Percentiles rank a stretch among this genome's conserved stretches.
Conservation (phyloP, 2,113 vertebrate genomes). For the Ivindomyrus marchei region DNA sequence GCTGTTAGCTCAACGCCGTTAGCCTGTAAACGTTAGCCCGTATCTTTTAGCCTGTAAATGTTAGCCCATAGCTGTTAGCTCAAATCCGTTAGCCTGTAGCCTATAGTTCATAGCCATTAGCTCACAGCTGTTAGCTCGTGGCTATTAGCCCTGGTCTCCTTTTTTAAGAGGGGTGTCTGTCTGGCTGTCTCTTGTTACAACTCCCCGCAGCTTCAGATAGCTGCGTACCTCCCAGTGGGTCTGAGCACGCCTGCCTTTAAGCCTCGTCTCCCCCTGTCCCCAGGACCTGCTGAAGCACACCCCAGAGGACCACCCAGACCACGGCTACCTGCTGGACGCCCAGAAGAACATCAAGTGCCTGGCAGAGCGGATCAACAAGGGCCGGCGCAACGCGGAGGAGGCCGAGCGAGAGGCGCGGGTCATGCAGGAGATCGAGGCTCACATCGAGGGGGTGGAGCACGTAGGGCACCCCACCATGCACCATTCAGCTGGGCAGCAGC, state of each 20-base stretch:
- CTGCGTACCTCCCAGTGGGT: not conserved
- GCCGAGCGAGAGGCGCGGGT: constrained; percentile 85
- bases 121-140: not conserved
- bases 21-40: not conserved
- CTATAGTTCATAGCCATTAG: not conserved
- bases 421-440: constrained; percentile 94
- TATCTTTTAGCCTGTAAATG: not conserved
- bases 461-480: constrained; percentile 52
- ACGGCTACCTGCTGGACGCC: constrained; percentile 76
- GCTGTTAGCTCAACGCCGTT: not conserved
- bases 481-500: not conserved
- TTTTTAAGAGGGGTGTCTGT: not conserved
- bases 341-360: constrained; percentile 91
- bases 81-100: not conserved
- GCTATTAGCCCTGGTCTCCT: not conserved
- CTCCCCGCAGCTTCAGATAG: not conserved
- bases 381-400: constrained; percentile 86
- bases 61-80: not conserved
- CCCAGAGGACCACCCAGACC: constrained; percentile 85
- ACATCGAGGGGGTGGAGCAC: constrained; percentile 94
- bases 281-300: constrained; percentile 97
- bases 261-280: not conserved
- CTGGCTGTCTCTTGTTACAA: not conserved
- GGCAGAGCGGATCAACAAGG: constrained; percentile 94
- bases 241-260: not conserved